Conservation (phyloP, 2,888 invertebrate genomes). For the Andrena praecox region DNA sequence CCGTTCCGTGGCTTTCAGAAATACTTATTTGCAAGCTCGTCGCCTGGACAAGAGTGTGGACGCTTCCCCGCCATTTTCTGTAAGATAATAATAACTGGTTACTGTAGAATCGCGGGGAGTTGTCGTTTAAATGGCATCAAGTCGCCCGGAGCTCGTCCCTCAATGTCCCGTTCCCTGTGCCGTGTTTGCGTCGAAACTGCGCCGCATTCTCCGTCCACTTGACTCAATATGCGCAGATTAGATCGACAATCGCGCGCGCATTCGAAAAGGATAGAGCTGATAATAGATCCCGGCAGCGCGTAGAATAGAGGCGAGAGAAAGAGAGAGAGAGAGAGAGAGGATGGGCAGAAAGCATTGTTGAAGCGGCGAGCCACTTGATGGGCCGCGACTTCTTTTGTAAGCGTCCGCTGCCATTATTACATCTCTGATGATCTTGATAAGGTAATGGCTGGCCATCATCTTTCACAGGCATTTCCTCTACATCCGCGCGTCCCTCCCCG, state of each 20-base stretch:
- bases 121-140: neutral
- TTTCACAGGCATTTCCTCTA: slow-evolving; percentile 79
- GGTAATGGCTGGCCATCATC: slow-evolving; percentile 80
- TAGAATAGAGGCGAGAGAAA: slow-evolving; percentile 21
- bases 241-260: slow-evolving; percentile 53
- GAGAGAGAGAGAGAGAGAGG: slow-evolving; percentile 50
- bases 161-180: slow-evolving; percentile 14
- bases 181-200: slow-evolving; percentile 47
- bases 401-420: slow-evolving; percentile 76
- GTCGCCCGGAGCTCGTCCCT: neutral
- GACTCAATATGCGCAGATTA: slow-evolving; percentile 56
- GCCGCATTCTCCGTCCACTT: slow-evolving; percentile 56
- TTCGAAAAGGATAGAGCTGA: slow-evolving; percentile 64
- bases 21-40: neutral
- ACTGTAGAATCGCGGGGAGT: neutral
- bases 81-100: too few species aligned
- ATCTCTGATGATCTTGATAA: slow-evolving; percentile 81
- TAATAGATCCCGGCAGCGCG: slow-evolving; percentile 35
- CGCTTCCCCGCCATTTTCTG: too few species aligned
- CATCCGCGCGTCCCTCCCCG: slow-evolving; percentile 57
- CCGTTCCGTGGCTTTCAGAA: neutral
- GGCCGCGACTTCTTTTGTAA: slow-evolving; percentile 75
- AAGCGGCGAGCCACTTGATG: slow-evolving; percentile 62
- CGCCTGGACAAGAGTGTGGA: neutral
- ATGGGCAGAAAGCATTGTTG: slow-evolving; percentile 62